Conservation (phyloP, 2,888 invertebrate genomes). For the Mythimna lalbum region DNA sequence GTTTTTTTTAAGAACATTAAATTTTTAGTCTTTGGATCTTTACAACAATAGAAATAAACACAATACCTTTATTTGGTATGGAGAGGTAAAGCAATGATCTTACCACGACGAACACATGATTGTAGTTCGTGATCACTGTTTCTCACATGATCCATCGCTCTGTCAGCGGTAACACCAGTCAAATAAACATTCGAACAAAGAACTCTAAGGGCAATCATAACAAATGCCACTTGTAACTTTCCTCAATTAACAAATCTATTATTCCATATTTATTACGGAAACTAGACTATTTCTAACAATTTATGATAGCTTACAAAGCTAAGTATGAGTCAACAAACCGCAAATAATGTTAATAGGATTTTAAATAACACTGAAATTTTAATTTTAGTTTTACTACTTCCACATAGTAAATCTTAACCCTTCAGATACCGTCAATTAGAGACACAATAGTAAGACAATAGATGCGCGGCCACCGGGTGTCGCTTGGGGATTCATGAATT, state of each 20-base stretch:
- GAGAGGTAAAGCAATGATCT: not conserved
- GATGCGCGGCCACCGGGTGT: no score
- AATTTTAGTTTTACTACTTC: conserved; percentile 41
- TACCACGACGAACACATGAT: not conserved
- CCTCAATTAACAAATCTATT: conserved; percentile 21
- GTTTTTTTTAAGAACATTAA: not conserved
- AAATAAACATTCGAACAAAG: conserved; percentile 23
- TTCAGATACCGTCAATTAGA: no score
- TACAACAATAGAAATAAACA: conserved; percentile 4
- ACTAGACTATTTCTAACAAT: conserved; percentile 29
- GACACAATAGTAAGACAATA: no score
- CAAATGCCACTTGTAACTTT: conserved; percentile 29
- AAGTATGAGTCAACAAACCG: conserved; percentile 3
- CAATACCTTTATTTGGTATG: conserved; percentile 23
- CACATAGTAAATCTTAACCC: conserved; percentile 48
- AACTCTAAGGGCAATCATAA: conserved; percentile 22
- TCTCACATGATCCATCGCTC: conserved; percentile 23
- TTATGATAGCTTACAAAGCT: conserved; percentile 9
- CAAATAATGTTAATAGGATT: conserved; percentile 10
- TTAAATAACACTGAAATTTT: conserved; percentile 11
- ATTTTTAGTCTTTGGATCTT: not conserved
- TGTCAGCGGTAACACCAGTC: conserved; percentile 1
- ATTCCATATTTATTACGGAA: conserved; percentile 20
- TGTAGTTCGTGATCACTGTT: conserved; percentile 19
- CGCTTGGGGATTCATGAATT: no score